A percentile compares a stretch with the other conserved stretches of the same genome.
Conservation (phyloP, 1,140 invertebrate genomes). For the Asbolus verrucosus region DNA sequence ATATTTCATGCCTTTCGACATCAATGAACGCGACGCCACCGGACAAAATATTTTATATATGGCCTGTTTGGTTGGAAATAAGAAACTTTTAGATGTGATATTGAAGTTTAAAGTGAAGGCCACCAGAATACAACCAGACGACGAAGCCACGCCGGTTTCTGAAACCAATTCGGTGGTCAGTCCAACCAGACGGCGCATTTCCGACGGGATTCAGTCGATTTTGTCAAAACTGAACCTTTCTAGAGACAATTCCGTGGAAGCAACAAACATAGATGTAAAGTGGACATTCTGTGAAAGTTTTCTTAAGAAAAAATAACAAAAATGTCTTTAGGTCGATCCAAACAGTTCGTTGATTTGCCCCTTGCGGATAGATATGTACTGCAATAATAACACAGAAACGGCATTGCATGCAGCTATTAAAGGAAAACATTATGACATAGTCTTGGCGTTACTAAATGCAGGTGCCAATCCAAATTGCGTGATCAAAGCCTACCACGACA, state of each 20-base stretch:
- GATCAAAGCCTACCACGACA: slow-evolving; percentile 68
- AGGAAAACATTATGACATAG: slow-evolving; percentile 81
- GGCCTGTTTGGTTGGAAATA: slow-evolving; percentile 86
- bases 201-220: slow-evolving; percentile 87
- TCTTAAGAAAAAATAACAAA: not conserved
- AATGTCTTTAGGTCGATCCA: slow-evolving; percentile 63
- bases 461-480: slow-evolving; percentile 80
- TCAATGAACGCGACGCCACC: slow-evolving; percentile 90
- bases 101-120: slow-evolving; percentile 80
- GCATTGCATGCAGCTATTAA: slow-evolving; percentile 84
- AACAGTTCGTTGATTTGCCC: slow-evolving; percentile 74
- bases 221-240: slow-evolving; percentile 83
- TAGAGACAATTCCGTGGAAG: slow-evolving; percentile 65
- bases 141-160: slow-evolving; percentile 63
- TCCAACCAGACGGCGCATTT: slow-evolving; percentile 81
- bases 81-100: slow-evolving; percentile 82
- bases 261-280: slow-evolving; percentile 51
- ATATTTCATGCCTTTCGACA: slow-evolving; percentile 89
- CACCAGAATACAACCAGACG: slow-evolving; percentile 68
- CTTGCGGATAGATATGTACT: slow-evolving; percentile 80
- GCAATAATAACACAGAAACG: slow-evolving; percentile 80
- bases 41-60: slow-evolving; percentile 92
- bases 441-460: slow-evolving; percentile 77
- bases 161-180: slow-evolving; percentile 66
- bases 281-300: slow-evolving; percentile 10